These are phyloP conservation scores for Agrotis segetum DNA, from an alignment of 2,888 invertebrate genomes.

Conservation along the genomic window DNA sequence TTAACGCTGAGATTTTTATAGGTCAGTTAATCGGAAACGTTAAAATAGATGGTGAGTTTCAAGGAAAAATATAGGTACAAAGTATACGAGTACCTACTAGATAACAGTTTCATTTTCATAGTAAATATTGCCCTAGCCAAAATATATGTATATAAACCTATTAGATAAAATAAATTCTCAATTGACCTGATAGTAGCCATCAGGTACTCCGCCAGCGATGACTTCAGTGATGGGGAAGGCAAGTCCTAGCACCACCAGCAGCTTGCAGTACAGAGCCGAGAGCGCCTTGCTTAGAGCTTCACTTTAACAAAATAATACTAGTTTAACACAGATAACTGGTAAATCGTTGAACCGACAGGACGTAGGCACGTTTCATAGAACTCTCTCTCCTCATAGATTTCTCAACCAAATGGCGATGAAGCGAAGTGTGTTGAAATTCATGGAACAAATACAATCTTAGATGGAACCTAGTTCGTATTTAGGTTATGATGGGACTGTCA, in stretches of 20 bases:
- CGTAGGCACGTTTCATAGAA: too few species aligned
- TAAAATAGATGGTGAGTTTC: conserved; percentile 4
- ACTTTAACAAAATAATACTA: conserved; percentile 79
- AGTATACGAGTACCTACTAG: background rate
- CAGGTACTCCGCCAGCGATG: conserved; percentile 94
- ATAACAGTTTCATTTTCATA: background rate
- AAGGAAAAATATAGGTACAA: background rate
- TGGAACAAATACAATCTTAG: too few species aligned
- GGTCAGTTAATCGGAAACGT: background rate
- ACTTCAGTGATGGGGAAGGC: conserved; percentile 97
- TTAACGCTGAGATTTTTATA: background rate
- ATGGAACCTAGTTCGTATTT: too few species aligned
- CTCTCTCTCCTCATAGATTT: too few species aligned
- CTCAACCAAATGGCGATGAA: too few species aligned
- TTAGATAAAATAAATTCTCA: too few species aligned
- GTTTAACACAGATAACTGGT: background rate
- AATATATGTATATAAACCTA: too few species aligned
- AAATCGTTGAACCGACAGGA: too few species aligned
- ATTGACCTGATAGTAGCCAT: conserved; percentile 93
- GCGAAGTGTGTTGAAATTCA: too few species aligned
- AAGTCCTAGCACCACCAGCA: conserved; percentile 95
- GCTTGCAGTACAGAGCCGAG: conserved; percentile 96
- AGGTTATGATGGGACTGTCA: too few species aligned
- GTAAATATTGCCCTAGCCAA: background rate
- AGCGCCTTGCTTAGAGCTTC: conserved; percentile 94